A percentile compares a stretch with the other conserved stretches of the same genome.
These are phyloP conservation scores for Leptosomus discolor DNA, from an alignment of 2,113 vertebrate species.

Conservation along the genomic window DNA sequence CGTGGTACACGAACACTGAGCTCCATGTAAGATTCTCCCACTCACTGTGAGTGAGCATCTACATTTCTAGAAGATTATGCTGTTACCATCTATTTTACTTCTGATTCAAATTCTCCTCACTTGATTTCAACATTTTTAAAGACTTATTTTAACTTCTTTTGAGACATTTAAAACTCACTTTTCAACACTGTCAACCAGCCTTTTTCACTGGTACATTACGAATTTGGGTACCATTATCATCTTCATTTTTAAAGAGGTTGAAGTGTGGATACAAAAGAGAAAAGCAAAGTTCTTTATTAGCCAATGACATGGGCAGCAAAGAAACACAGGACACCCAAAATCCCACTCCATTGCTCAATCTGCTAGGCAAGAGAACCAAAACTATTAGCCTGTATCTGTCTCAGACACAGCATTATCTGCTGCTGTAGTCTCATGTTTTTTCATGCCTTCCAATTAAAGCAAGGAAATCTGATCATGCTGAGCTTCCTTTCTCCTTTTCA, in stretches of 20 bases:
- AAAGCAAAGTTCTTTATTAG: neutral
- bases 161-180: neutral
- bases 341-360: neutral
- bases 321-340: neutral
- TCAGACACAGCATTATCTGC: neutral
- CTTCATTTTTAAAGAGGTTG: neutral
- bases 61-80: slow-evolving; percentile 30
- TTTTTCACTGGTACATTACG: neutral
- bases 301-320: neutral
- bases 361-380: neutral
- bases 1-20: neutral
- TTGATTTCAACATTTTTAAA: slow-evolving; percentile 5
- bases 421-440: neutral
- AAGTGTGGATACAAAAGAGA: neutral
- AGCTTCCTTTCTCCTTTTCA: neutral
- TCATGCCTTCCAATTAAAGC: neutral
- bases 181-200: neutral
- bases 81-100: slow-evolving; percentile 27
- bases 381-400: neutral
- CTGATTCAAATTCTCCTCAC: slow-evolving; percentile 47
- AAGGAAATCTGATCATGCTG: neutral
- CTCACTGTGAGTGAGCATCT: slow-evolving; percentile 56
- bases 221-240: neutral
- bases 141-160: slow-evolving; percentile 45
- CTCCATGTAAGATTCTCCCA: slow-evolving; percentile 50